Evolutionary conservation across 2,113 vertebrate species (phyloP).

Genomic region (Entelurus aequoreus): DNA sequence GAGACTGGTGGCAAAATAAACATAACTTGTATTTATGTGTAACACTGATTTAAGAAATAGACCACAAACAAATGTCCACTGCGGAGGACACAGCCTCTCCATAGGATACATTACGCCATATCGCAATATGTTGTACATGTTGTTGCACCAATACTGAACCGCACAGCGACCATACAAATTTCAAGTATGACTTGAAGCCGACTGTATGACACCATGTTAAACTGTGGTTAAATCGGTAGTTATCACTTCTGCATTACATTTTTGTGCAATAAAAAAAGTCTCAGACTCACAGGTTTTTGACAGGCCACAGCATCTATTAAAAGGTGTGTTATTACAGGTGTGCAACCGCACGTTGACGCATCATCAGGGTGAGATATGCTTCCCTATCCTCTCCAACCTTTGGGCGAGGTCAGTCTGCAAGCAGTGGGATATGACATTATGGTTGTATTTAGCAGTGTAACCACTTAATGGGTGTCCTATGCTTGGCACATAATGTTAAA

Average conservation of each 20-base stretch:
- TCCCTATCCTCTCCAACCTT: constrained; percentile 29
- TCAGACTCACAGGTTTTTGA: constrained; percentile 47
- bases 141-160: too few relatives aligned
- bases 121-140: too few relatives aligned
- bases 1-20: too few relatives aligned
- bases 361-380: constrained; percentile 27
- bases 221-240: too few relatives aligned
- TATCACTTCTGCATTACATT: constrained; percentile 5
- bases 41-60: too few relatives aligned
- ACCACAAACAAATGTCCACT: too few relatives aligned
- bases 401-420: constrained; percentile 1
- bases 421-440: constrained; percentile 14
- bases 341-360: constrained; percentile 44
- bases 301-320: constrained; percentile 31
- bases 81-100: too few relatives aligned
- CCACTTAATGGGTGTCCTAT: constrained; percentile 13
- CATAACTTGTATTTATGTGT: too few relatives aligned
- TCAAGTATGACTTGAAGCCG: too few relatives aligned
- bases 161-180: too few relatives aligned
- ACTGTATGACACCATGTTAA: too few relatives aligned
- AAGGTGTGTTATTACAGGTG: constrained; percentile 56
- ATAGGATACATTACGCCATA: too few relatives aligned
- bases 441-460: constrained; percentile 24
- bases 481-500: constrained; percentile 11
- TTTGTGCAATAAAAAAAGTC: constrained; percentile 28